Base-by-base conservation (phyloP, 2,888 invertebrate genomes). In the Agonopterix arenella region DNA sequence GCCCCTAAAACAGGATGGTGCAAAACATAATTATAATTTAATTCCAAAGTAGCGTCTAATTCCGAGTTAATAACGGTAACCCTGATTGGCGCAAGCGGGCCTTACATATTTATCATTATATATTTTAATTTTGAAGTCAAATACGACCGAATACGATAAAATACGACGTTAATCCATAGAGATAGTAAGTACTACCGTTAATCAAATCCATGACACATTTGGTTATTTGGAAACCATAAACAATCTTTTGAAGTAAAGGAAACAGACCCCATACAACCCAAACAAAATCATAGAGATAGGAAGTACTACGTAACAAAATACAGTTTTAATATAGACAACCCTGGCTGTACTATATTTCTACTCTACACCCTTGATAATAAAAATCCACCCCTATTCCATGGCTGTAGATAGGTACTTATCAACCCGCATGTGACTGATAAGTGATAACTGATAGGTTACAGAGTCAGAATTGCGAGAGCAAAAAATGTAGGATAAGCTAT, bases 331-430 rank as follows among this genome's bases (percentile, higher is more conserved):
- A 53, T 53, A n/a, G 60, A 51, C 73, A 73, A 57, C 75, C 74
- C 75, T 80, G 69, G 38, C 48, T 43, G n/a, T n/a, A 50, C 57
- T 68, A 69, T 80, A 75, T 68, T 51, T 76, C 73, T 64, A 58
- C 80, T 76, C 73, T 64, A 58, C 80, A 73, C 79, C 81, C 80
- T 61, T 54, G 70, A 70, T 68, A 72, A 72, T 73, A 76, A 78
- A 74, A 59, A 50, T 57, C 28, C 65, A 67, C 71, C 73, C 71
- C 62, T 60, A 58, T 61, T 61, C 58, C 52, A 60, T 56, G 52
- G 46, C 53, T 50, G 48, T 53, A 54, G 57, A 57, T 58, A 54
- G 57, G 57, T 58, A 59, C 58, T 60, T 59, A 54, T 52, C 38
- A 52, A 50, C 60, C 59, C 61, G 62, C 62, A 62, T 65, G 59